A percentile compares a stretch with the other conserved stretches of the same genome.
phyloP scores from a whole-genome alignment of 2,113 vertebrate species.

The Stomatorhinus ivindoensis region DNA sequence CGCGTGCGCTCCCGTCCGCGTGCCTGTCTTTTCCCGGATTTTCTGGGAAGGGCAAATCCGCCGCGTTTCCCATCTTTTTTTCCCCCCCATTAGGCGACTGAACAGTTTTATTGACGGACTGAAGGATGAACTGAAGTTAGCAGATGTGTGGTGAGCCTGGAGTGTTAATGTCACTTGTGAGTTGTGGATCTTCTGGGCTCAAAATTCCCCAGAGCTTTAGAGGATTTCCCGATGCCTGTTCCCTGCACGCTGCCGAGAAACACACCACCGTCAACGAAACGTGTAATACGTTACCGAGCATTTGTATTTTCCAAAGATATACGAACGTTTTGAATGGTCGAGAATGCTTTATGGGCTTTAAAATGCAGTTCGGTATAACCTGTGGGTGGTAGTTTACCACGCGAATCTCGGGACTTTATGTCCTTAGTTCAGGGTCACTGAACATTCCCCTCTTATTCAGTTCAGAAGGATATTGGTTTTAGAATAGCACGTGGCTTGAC shows the following conservation, averaged over 20 bases:
- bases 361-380: background rate
- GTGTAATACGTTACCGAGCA: background rate
- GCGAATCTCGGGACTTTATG: background rate
- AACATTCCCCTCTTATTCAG: background rate
- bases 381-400: background rate
- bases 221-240: background rate
- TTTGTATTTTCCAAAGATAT: background rate
- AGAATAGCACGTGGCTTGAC: background rate
- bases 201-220: background rate
- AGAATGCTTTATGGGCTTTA: background rate
- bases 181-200: background rate
- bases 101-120: background rate
- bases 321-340: background rate
- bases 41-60: background rate
- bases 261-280: background rate
- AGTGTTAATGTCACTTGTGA: background rate
- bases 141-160: background rate
- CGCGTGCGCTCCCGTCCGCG: background rate
- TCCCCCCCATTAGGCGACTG: background rate
- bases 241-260: background rate
- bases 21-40: background rate
- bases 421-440: background rate
- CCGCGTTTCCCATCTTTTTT: background rate
- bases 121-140: background rate
- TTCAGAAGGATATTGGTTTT: background rate